Evolutionary conservation across 2,113 vertebrate species (phyloP).

Genomic region (Protobothrops mucrosquamatus): DNA sequence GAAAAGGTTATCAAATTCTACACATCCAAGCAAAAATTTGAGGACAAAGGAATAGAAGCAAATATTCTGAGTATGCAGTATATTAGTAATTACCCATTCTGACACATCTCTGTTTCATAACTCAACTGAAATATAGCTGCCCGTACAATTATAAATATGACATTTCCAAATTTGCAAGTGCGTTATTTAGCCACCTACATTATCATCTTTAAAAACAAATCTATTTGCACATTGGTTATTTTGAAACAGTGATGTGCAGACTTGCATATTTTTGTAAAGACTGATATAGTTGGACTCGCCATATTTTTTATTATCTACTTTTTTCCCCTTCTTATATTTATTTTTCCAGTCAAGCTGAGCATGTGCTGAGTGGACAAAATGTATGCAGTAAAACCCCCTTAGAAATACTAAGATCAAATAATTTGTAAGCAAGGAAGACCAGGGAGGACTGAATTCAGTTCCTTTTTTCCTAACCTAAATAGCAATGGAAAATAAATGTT

Average conservation of each 20-base stretch:
- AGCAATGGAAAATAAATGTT: too few relatives aligned
- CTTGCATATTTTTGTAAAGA: neutral
- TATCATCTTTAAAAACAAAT: constrained; percentile 11
- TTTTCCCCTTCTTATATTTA: too few relatives aligned
- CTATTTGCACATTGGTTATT: neutral
- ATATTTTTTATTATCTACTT: neutral
- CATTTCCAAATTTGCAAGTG: constrained; percentile 18
- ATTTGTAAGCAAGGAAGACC: neutral
- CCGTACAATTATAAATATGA: constrained; percentile 15
- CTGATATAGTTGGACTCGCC: neutral
- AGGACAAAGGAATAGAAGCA: neutral
- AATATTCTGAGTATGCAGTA: neutral
- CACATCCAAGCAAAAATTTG: neutral
- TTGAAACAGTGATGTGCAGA: constrained; percentile 6
- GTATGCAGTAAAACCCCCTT: too few relatives aligned
- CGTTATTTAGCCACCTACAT: constrained; percentile 12
- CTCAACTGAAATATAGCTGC: constrained; percentile 1
- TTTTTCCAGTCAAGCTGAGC: neutral
- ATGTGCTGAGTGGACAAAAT: too few relatives aligned
- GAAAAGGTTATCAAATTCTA: neutral
- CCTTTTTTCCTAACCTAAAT: neutral
- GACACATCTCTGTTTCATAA: constrained; percentile 15
- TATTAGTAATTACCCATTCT: neutral
- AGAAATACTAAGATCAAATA: neutral
- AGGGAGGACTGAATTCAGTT: too few relatives aligned